Percentiles rank a stretch among this genome's conserved stretches.
phyloP scores from a whole-genome alignment of 2,888 invertebrate genomes.

The Ochropleura plecta region DNA sequence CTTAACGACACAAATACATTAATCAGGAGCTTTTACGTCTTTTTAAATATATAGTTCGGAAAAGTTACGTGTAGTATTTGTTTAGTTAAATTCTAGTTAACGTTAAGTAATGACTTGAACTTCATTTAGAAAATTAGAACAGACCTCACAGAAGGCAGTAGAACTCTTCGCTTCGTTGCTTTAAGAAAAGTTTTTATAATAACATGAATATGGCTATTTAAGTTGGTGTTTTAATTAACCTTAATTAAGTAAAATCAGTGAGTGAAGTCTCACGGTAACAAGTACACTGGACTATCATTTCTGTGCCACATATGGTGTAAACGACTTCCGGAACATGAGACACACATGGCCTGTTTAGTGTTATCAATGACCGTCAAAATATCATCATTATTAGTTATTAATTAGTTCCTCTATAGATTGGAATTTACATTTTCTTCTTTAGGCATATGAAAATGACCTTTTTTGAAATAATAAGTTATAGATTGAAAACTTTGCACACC shows the following conservation, averaged over 20 bases:
- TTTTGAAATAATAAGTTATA: constrained; percentile 4
- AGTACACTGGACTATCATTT: constrained; percentile 75
- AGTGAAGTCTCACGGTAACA: constrained; percentile 79
- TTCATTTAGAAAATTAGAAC: constrained; percentile 51
- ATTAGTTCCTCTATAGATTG: constrained; percentile 52
- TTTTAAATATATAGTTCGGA: constrained; percentile 39
- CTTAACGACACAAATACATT: constrained; percentile 84
- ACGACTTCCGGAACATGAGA: constrained; percentile 62
- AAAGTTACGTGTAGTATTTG: constrained; percentile 50
- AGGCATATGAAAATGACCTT: background rate
- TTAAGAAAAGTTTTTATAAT: constrained; percentile 56
- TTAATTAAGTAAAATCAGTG: constrained; percentile 82
- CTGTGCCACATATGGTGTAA: constrained; percentile 64
- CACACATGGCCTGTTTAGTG: constrained; percentile 51
- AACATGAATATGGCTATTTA: constrained; percentile 71
- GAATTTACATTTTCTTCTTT: constrained; percentile 9
- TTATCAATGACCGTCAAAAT: constrained; percentile 63
- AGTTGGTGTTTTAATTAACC: constrained; percentile 82
- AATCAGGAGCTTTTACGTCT: constrained; percentile 76
- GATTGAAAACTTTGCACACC: background rate
- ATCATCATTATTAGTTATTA: constrained; percentile 48
- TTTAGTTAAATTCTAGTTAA: constrained; percentile 56
- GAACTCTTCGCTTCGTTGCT: constrained; percentile 54
- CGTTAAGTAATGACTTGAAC: constrained; percentile 48
- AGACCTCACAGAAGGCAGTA: constrained; percentile 37